Evolutionary conservation across 1,140 invertebrate genomes (phyloP), one percentile per base, ranked within the genome.

Genomic region (Drosophila murphyi): DNA sequence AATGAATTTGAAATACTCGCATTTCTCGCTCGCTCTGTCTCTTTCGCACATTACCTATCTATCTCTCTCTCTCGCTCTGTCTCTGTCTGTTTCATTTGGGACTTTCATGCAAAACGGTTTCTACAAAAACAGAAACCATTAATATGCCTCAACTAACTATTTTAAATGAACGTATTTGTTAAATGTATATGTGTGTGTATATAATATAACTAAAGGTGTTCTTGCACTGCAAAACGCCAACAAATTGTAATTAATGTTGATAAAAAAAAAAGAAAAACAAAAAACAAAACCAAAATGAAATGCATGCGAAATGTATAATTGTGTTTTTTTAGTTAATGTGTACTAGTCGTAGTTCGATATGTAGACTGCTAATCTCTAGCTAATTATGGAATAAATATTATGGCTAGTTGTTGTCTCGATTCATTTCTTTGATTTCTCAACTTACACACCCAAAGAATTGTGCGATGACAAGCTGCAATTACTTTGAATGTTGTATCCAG

Each of bases 351-450:
- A 64, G 45, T 35, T 43, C 47, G 7, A 39, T 50, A 54, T 59
- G 29, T 60, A 69, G 50, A 29, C n/a, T 69, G 10, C 28, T 67
- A 47, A 72, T 39, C 37, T 37, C 47, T 54, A 72, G 48, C 29
- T 34, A 55, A 69, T 48, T 60, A 50, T 68, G 29, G 20, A 69
- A 68, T 69, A 60, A 61, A 73, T 61, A 48, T 51, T 51, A 35
- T 61, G 41, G 34, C 32, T 69, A 45, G 54, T 47, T 52, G 47
- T 72, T 57, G 31, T 57, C 31, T 34, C 34, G 43, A 28, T 2
- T 48, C 34, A 8, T 12, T 47, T 12, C 12, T 56, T 43, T 0
- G 5, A 20, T 20, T 20, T 20, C 20, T 20, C 20, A 20, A 20
- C 20, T 20, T 20, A 20, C 20, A 20, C 20, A 20, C 20, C 20